Evolutionary conservation across 1,140 invertebrate species (phyloP).

Genomic region (Drosophila neocordata): DNA sequence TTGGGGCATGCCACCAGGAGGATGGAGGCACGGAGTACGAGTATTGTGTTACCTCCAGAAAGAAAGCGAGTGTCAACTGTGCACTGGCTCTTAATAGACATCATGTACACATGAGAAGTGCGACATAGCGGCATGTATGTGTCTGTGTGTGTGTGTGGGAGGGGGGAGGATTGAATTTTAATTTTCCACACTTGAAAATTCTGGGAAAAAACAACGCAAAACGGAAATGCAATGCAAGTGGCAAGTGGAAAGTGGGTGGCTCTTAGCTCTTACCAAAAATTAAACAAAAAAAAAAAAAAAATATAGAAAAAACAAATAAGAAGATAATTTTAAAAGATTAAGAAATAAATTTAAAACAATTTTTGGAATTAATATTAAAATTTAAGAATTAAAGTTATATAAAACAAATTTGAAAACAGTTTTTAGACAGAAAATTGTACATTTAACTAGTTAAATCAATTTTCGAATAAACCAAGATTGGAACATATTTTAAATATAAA

Average conservation of each 20-base stretch:
- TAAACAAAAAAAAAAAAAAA: neutral
- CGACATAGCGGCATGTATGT: no score
- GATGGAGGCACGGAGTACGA: neutral
- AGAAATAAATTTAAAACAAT: neutral
- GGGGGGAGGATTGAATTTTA: slow-evolving; percentile 52
- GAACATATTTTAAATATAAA: no score
- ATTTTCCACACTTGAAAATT: slow-evolving; percentile 67
- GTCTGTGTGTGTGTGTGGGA: no score
- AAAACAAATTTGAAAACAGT: no score
- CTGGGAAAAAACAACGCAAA: slow-evolving; percentile 49
- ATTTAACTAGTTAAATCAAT: no score
- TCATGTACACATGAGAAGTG: slow-evolving; percentile 1
- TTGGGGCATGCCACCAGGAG: slow-evolving; percentile 5
- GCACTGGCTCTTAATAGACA: slow-evolving; percentile 35
- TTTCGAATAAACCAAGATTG: no score
- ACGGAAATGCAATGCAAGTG: slow-evolving; percentile 52
- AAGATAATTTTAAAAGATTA: neutral
- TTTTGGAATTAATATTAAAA: no score
- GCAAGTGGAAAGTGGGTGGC: slow-evolving; percentile 62
- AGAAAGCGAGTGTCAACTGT: slow-evolving; percentile 36
- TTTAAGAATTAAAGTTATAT: no score
- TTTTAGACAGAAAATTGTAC: no score
- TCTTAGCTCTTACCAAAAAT: slow-evolving; percentile 17
- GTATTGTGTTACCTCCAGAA: slow-evolving; percentile 11
- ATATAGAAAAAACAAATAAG: neutral